Evolutionary conservation across 2,888 invertebrate species (phyloP).

Genomic region (Copidosoma aretas): DNA sequence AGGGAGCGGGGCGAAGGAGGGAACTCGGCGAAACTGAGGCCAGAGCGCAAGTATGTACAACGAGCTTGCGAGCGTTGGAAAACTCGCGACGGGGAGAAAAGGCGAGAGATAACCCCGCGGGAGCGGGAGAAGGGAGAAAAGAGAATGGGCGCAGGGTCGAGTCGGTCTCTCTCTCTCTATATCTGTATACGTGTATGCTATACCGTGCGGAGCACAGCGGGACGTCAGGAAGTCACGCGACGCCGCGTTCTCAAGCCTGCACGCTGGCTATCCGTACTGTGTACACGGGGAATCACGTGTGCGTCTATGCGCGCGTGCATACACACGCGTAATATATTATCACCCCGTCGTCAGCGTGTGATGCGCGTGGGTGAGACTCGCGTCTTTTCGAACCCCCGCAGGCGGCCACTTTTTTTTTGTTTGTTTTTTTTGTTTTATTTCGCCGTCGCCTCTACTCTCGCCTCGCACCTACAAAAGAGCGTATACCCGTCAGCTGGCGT

Average conservation of each 20-base stretch:
- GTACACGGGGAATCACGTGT: slow-evolving; percentile 43
- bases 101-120: neutral
- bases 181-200: slow-evolving; percentile 24
- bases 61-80: neutral
- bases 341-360: too few relatives aligned
- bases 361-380: slow-evolving; percentile 3
- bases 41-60: too few relatives aligned
- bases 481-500: too few relatives aligned
- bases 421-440: too few relatives aligned
- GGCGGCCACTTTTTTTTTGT: neutral
- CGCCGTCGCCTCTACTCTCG: too few relatives aligned
- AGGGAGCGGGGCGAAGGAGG: neutral
- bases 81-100: neutral
- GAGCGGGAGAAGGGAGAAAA: neutral
- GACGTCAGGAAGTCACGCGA: slow-evolving; percentile 57
- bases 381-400: slow-evolving; percentile 9
- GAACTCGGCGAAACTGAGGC: too few relatives aligned
- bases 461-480: too few relatives aligned
- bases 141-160: slow-evolving; percentile 7
- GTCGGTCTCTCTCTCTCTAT: too few relatives aligned
- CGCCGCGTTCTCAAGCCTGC: slow-evolving; percentile 39
- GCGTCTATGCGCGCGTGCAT: too few relatives aligned
- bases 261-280: neutral
- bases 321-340: too few relatives aligned
- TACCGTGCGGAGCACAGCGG: slow-evolving; percentile 39